Evolutionary conservation across 2,113 vertebrate species (phyloP), one percentile per base, ranked within the genome.

Genomic region (Peucedramus taeniatus): DNA sequence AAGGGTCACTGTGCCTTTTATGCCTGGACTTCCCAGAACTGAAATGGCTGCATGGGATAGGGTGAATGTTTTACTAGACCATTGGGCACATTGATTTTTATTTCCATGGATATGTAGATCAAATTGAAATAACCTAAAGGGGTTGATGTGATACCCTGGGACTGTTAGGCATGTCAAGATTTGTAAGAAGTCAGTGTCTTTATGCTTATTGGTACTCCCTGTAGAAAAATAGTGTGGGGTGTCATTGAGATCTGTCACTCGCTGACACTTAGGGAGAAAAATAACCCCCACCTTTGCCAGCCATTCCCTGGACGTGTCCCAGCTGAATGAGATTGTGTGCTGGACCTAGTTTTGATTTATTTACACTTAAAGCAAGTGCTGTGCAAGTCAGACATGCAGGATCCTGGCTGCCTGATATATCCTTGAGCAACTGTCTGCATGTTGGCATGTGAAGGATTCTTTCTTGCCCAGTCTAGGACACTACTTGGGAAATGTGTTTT

Each of bases 61-160:
- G 74, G 22, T 14, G 77, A 85, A 90, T 96, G 89, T 96, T 97
- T 97, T 96, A 61, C 94, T 96, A 97, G 90, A 96, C 86, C 88
- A 96, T 95, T 96, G 84, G 92, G 85, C 93, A 92, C 91, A 90
- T 95, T 94, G 95, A 95, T 94, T 94, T 96, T 96, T 92, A 96
- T 96, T 94, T 96, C 76, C 90, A 94, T 96, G 92, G 94, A 82
- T 96, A 97, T 95, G 90, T 94, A 96, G 94, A 96, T 97, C 90
- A 95, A 96, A 94, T 57, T 83, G 94, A 94, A 94, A 95, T 91
- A 93, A 97, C 84, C 97, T 89, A n/a, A 83, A 91, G 91, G 86
- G 90, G 70, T 45, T 91, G 81, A 81, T 94, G 92, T 61, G 92
- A 93, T 90, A 94, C 84, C 78, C 87, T 85, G 90, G 79, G 71